A percentile compares a stretch with the other conserved stretches of the same genome.
These are phyloP conservation scores for Sebastes melanostomus DNA, from an alignment of 2,797 vertebrate genomes.

Conservation along the genomic window DNA sequence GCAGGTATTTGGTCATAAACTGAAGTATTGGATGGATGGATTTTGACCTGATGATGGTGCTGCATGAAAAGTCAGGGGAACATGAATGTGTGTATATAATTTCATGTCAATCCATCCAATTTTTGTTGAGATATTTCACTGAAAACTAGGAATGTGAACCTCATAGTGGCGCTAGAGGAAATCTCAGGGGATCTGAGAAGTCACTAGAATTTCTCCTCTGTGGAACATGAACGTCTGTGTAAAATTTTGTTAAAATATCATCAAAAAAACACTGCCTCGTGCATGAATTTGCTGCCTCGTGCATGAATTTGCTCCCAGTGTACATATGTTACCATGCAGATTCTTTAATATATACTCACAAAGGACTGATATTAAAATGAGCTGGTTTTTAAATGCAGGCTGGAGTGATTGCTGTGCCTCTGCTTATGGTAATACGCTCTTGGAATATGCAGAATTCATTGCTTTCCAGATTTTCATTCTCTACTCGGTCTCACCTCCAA, in stretches of 20 bases:
- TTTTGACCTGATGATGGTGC: neutral
- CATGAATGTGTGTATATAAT: neutral
- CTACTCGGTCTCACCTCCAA: slow-evolving; percentile 51
- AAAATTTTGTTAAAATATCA: neutral
- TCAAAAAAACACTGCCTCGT: slow-evolving; percentile 16
- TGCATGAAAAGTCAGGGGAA: neutral
- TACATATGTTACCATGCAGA: slow-evolving; percentile 14
- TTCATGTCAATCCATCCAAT: neutral
- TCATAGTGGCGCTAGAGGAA: neutral
- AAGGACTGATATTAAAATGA: slow-evolving; percentile 37
- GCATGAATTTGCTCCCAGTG: slow-evolving; percentile 1
- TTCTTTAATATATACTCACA: slow-evolving; percentile 9
- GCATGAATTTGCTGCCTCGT: slow-evolving; percentile 6
- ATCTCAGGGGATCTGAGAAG: neutral
- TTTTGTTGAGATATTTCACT: neutral
- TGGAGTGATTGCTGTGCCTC: slow-evolving; percentile 43
- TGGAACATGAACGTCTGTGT: neutral
- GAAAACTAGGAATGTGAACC: neutral
- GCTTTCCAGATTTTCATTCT: slow-evolving; percentile 58
- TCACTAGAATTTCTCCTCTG: neutral
- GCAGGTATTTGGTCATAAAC: too few relatives aligned
- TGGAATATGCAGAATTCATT: slow-evolving; percentile 60
- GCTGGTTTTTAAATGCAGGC: slow-evolving; percentile 33
- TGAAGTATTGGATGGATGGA: neutral
- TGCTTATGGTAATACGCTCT: slow-evolving; percentile 50